Evolutionary conservation across 2,113 vertebrate species (phyloP).

Genomic region (Naja naja): DNA sequence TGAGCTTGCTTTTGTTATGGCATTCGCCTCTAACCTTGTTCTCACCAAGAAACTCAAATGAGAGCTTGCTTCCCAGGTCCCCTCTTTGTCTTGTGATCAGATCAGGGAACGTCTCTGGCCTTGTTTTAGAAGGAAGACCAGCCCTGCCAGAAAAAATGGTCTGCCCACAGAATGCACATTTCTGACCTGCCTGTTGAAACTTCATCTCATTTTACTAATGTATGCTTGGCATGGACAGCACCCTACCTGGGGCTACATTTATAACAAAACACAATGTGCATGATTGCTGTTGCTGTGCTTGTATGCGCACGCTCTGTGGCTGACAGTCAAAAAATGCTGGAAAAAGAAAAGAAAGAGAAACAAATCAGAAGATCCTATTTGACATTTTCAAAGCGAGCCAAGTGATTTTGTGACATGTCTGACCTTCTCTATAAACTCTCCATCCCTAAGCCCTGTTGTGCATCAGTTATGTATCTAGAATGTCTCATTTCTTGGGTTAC

Average conservation of each 20-base stretch:
- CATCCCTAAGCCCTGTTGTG: neutral
- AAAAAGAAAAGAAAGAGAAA: slow-evolving; percentile 7
- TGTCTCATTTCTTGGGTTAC: neutral
- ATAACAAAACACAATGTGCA: slow-evolving; percentile 38
- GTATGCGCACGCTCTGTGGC: slow-evolving; percentile 52
- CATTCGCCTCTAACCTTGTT: slow-evolving; percentile 39
- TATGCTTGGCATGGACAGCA: slow-evolving; percentile 56
- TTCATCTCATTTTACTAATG: slow-evolving; percentile 65
- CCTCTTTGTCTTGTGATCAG: slow-evolving; percentile 57
- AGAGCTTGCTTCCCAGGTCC: slow-evolving; percentile 61
- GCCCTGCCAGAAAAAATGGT: slow-evolving; percentile 51
- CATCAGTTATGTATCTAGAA: neutral
- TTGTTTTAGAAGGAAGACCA: slow-evolving; percentile 54
- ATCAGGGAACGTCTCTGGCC: slow-evolving; percentile 61
- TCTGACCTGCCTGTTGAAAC: slow-evolving; percentile 64
- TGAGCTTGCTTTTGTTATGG: slow-evolving; percentile 18
- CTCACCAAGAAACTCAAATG: slow-evolving; percentile 44
- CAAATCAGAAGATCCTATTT: slow-evolving; percentile 32
- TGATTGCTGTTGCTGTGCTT: slow-evolving; percentile 39
- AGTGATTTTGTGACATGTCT: neutral
- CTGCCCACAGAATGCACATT: slow-evolving; percentile 58
- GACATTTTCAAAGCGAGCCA: slow-evolving; percentile 37
- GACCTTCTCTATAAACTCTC: neutral
- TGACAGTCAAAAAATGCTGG: slow-evolving; percentile 50
- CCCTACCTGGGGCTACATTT: slow-evolving; percentile 56